Evolutionary conservation across 2,797 vertebrate species (phyloP), one percentile per base, ranked within the genome.

Genomic region (Notoglanidium macrostoma): DNA sequence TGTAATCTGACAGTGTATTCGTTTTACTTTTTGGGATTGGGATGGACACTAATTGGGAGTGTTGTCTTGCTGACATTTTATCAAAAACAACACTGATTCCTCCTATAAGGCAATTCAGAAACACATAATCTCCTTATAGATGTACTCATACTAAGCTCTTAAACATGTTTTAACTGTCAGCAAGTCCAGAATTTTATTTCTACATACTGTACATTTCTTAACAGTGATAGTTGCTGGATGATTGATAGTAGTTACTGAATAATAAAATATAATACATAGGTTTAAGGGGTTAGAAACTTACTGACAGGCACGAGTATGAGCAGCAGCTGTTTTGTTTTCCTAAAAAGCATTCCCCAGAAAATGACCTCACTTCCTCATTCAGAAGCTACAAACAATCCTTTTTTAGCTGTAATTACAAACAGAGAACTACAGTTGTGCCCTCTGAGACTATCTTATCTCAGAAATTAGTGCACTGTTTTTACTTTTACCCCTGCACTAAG

Each of bases 351-450:
- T 86, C 46, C 54, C 19, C 11, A 59, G 55, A 51, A 73, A n/a
- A 10, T 61, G 23, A 59, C 68, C 44, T 63, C 40, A 67, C 40
- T 29, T 86, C 65, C 85, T 32, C 51, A 63, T 46, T 81, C 59
- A 65, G 26, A 46, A 63, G 35, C 59, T 81, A 81, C 35, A 81
- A 81, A 63, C 59, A 26, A 63, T 81, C 26, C 17, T 46, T 63
- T 61, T 79, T 32, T 46, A 46, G 61, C 32, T 40, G 63, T 68
- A 51, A 54, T 67, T 63, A 23, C 61, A 67, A 35, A 79, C 61
- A 54, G 74, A 86, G 21, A 35, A 65, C 40, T 80, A 79, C 51
- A 86, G 54, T 46, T 81, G 10, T 57, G 54, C 11, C 77, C 55
- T 72, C 9, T 72, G 51, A 40, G 54, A 80, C 46, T 19, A 29